A percentile compares a stretch with the other conserved stretches of the same genome.
These are phyloP conservation scores for Trichomalopsis sarcophagae DNA, from an alignment of 1,140 invertebrate species.

Conservation along the genomic window DNA sequence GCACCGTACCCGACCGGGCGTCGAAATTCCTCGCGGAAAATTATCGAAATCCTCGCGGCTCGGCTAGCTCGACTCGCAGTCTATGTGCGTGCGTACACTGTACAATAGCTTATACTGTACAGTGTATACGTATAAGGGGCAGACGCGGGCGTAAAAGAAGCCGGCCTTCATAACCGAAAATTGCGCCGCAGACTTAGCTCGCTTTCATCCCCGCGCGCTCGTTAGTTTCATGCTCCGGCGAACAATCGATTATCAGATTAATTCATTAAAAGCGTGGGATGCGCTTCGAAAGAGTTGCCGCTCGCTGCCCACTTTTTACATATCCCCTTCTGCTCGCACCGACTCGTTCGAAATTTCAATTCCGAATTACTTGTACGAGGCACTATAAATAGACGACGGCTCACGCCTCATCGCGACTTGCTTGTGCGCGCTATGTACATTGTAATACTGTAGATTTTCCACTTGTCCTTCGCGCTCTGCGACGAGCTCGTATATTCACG, in stretches of 20 bases:
- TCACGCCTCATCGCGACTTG: no score
- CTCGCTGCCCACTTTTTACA: no score
- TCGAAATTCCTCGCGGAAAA: slow-evolving; percentile 57
- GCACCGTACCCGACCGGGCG: slow-evolving; percentile 53
- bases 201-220: background rate
- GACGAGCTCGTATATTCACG: no score
- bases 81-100: no score
- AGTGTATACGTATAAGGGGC: background rate
- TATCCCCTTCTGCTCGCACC: no score
- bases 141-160: background rate
- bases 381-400: no score
- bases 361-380: no score
- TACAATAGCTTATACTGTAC: background rate
- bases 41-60: slow-evolving; percentile 54
- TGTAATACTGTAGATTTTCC: no score
- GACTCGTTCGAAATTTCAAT: no score
- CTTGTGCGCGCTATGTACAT: no score
- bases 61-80: no score
- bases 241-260: slow-evolving; percentile 30
- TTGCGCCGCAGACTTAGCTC: background rate
- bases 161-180: background rate
- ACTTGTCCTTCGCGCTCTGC: no score
- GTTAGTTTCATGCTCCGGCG: slow-evolving; percentile 26
- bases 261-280: background rate
- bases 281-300: background rate